Base-by-base conservation (phyloP, 2,797 vertebrate species). In the Schizopygopsis pylzovi region DNA sequence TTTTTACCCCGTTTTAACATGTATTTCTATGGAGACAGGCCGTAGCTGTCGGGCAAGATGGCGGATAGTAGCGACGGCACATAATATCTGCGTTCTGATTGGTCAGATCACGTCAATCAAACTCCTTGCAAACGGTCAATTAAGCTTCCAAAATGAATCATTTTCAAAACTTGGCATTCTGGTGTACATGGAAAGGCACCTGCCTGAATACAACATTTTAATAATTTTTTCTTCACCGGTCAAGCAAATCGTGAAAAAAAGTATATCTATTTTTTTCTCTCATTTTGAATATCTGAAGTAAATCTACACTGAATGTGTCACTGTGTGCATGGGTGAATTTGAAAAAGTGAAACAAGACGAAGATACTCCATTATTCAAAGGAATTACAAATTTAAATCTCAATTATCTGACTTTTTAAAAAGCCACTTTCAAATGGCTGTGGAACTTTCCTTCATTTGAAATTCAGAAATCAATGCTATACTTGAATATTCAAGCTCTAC, bases 221-320 rank as follows among this genome's bases (percentile, higher is more conserved):
- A 28, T 28, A 1, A 28, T 28, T 54, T 70, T 43, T 37, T 83
- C 68, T 39, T 71, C 76, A 49, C 25, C 61, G 33, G 33, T 67
- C 18, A 81, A 75, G 13, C 39, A 61, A 37, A 67, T 82, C n/a
- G 56, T 18, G 1, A n/a, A 59, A 73, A 73, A 22, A 54, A 20
- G 7, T 6, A 22, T 8, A 56, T 56, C 7, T 56, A 56, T 6
- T 12, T 70, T 22, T 45, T 76, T 45, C 25, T 28, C 54, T 63
- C 6, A 45, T 83, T 83, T 54, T 54, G 1, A 78, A 63, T 75
- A 33, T 6, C 22, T 41, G 8, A n/a, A 75, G 84, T 86, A 70
- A 70, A 86, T 82, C 45, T 45, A 56, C 63, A 37, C 61, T 49
- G 10, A 52, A 22, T 39, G 4, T 54, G 28, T 78, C 75, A 73